Base-by-base conservation (phyloP, 2,797 vertebrate genomes). In the Nannoperca australis region DNA sequence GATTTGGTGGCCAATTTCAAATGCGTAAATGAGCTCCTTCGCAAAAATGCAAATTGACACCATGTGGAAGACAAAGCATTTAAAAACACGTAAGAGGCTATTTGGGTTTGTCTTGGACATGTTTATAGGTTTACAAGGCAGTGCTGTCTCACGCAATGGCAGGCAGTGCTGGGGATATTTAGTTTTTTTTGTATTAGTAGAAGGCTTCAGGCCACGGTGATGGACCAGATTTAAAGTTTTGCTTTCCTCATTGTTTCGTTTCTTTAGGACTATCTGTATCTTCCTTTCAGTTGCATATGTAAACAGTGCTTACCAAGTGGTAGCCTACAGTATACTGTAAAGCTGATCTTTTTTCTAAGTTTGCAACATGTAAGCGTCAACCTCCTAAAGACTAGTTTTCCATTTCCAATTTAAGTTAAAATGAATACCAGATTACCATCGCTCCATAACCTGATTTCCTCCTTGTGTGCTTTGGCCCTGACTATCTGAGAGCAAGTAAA, bases 31-130 rank as follows among this genome's bases (percentile, higher is more conserved):
- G 93, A 93, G 92, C 91, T 93, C 82, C 91, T 93, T 92, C 55
- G 47, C 91, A 93, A 93, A 94, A 93, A 93, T 91, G 91, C 90
- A 93, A 95, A 95, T 95, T 93, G 93, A 88, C 91, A 91, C 92
- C 95, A 95, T 94, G 94, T 95, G 94, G 91, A 93, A 93, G 89
- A 95, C 90, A 88, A 94, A 93, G 88, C 89, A 36, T 94, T 93
- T 92, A 93, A 93, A 89, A 94, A 88, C 88, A 92, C 78, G 83
- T 91, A 92, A 90, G 88, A 92, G 87, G 83, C 89, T 91, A 82
- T 92, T 93, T 91, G 78, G 87, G 89, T 81, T 88, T 72, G 70
- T 91, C 83, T 85, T 64, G 63, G 85, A 82, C 81, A 88, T 86
- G 91, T 94, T 95, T 94, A 92, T 87, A 66, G 88, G 84, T 86